Evolutionary conservation across 2,888 invertebrate species (phyloP), one percentile per base, ranked within the genome.

Genomic region (Heliconius erato): DNA sequence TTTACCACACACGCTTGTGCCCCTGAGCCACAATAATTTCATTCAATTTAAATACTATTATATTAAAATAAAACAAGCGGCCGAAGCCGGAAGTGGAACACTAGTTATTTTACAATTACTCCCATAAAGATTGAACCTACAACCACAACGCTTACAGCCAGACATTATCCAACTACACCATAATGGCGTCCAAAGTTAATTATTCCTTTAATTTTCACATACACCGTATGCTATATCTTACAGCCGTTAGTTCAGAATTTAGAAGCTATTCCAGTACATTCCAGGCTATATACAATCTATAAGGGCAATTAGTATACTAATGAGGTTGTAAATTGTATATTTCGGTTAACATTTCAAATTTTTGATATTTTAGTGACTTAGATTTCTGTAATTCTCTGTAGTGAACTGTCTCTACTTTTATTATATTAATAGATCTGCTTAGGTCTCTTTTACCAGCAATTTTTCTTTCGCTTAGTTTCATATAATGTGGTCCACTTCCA

Each of bases 271-370:
- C 79, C 65, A 82, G 84, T 54, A 83, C 82, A 80, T 84, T 84
- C 82, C 54, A 74, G 84, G 72, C 80, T 80, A 82, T 80, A 84
- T 63, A 82, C 80, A 77, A 82, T 80, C 84, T 83, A 84, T 82
- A 82, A 81, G 77, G 84, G 81, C 81, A 82, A 84, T 84, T 86
- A 85, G 81, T 80, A 80, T 85, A 79, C 84, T 85, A 85, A 86
- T 86, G 86, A 86, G 84, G 83, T 84, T 72, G 82, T 86, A 85
- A 84, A 86, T 86, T 82, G 71, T 28, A 82, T 85, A 86, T 82
- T 86, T 81, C 77, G 79, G 74, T 71, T n/a, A 16, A 71, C n/a
- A 67, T 67, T 32, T 67, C 63, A 63, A n/a, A 11, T 63, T 63
- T 63, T 63, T n/a, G 63, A 63, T 11, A 63, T 12, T n/a, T 59